Base-by-base conservation (phyloP, 2,113 vertebrate species). In the Pardalotus punctatus region DNA sequence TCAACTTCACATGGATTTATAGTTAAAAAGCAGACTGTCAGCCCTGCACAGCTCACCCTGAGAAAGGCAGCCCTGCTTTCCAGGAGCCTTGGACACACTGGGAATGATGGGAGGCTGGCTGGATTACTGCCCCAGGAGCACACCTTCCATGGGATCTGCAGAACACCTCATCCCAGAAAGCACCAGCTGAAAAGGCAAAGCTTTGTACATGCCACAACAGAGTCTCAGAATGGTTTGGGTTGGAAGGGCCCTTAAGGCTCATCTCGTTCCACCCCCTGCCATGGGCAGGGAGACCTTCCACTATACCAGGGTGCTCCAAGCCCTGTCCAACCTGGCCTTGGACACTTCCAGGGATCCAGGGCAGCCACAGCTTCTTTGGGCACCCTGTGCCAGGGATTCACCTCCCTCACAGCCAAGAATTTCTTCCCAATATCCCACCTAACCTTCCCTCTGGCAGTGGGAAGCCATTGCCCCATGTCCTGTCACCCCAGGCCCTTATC, bases 371-470 rank as follows among this genome's bases (percentile, higher is more conserved):
- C n/a, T 69, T 3, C 47, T 40, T 17, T 54, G 38, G 31, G 7
- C 14, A 89, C 0, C 38, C 24, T 48, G n/a, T 42, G 25, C 54
- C 40, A 82, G 31, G 21, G 29, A 21, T 54, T 61, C 12, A 0
- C 0, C 25, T 4, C 6, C 31, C 5, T 33, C 18, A 7, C 12
- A 36, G 9, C 3, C 16, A 62, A 6, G 0, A 42, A 42, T 33
- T 69, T 1, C 71, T 48, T 17, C 42, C 35, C 71, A 69, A 3
- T 14, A 48, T 33, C 25, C 22, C 54, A 56, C 11, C 35, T 6
- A 13, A 2, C 0, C 6, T 62, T 69, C 17, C 9, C 62, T 42
- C 11, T 54, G 79, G 35, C 47, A 48, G 11, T 40, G 61, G 5
- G 40, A 15, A 76, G 40, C 7, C 47, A 47, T 61, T 60, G 9